These are phyloP conservation scores for Perca flavescens DNA, from an alignment of 2,113 vertebrate species.

Conservation along the genomic window DNA sequence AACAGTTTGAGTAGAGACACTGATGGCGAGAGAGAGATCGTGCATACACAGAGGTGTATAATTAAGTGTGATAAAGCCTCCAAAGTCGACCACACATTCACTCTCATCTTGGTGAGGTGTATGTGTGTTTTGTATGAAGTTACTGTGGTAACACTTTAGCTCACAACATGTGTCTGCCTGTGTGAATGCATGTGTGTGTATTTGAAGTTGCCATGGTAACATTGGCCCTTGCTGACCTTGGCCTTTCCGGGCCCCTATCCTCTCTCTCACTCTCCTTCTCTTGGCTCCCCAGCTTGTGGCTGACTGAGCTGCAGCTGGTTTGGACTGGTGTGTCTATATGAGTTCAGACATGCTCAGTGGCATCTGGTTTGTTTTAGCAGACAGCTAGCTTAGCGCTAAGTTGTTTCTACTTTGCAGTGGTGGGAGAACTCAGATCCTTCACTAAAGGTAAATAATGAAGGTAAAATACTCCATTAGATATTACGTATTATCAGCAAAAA, in stretches of 20 bases:
- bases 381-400: conserved; percentile 42
- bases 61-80: conserved; percentile 27
- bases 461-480: not conserved
- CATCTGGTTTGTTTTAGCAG: conserved; percentile 51
- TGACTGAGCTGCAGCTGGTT: conserved; percentile 70
- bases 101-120: conserved; percentile 1
- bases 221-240: conserved; percentile 59
- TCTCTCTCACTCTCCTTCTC: conserved; percentile 34
- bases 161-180: conserved; percentile 52
- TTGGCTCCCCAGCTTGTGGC: conserved; percentile 39
- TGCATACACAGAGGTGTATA: not conserved
- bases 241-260: conserved; percentile 77
- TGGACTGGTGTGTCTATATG: conserved; percentile 80
- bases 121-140: conserved; percentile 44
- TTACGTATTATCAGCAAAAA: not conserved
- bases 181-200: conserved; percentile 42
- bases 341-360: conserved; percentile 66
- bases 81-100: conserved; percentile 6
- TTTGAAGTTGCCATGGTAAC: conserved; percentile 56
- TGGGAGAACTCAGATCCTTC: not conserved
- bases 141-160: conserved; percentile 42
- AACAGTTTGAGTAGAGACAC: not conserved
- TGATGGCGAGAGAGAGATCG: not conserved
- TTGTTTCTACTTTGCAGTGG: conserved; percentile 29
- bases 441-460: not conserved